A percentile compares a stretch with the other conserved stretches of the same genome.
phyloP scores from a whole-genome alignment of 1,140 invertebrate species.

The Drosophila kikkawai region DNA sequence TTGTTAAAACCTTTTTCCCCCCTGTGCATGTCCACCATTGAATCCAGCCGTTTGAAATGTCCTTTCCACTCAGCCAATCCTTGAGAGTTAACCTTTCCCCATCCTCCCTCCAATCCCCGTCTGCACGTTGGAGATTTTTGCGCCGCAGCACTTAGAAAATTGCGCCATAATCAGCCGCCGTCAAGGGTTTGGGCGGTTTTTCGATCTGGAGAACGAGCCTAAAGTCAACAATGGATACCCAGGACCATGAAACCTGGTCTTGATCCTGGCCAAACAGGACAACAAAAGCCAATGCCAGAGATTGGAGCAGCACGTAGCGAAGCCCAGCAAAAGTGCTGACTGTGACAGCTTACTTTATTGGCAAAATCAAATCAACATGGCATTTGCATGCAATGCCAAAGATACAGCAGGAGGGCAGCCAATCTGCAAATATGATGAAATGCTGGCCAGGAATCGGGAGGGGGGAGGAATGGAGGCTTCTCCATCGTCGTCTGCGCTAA shows the following conservation, averaged over 20 bases:
- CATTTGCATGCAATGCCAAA: slow-evolving; percentile 78
- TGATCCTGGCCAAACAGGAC: slow-evolving; percentile 36
- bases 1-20: background rate
- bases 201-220: slow-evolving; percentile 37
- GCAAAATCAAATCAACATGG: slow-evolving; percentile 83
- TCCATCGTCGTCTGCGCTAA: slow-evolving; percentile 70
- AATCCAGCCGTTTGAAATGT: slow-evolving; percentile 12
- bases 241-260: slow-evolving; percentile 22
- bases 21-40: slow-evolving; percentile 6
- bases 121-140: slow-evolving; percentile 42
- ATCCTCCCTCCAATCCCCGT: background rate
- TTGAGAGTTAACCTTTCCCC: background rate
- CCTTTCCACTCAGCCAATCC: slow-evolving; percentile 15
- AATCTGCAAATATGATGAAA: slow-evolving; percentile 69
- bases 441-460: slow-evolving; percentile 1
- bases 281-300: slow-evolving; percentile 55
- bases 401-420: slow-evolving; percentile 61
- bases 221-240: slow-evolving; percentile 66
- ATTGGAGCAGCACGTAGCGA: too few relatives aligned
- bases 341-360: slow-evolving; percentile 83
- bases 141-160: slow-evolving; percentile 75
- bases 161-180: slow-evolving; percentile 77
- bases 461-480: background rate
- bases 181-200: slow-evolving; percentile 5
- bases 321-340: slow-evolving; percentile 75